A percentile compares a stretch with the other conserved stretches of the same genome.
phyloP scores from a whole-genome alignment of 2,888 invertebrate genomes.

The Nycteola revayana region DNA sequence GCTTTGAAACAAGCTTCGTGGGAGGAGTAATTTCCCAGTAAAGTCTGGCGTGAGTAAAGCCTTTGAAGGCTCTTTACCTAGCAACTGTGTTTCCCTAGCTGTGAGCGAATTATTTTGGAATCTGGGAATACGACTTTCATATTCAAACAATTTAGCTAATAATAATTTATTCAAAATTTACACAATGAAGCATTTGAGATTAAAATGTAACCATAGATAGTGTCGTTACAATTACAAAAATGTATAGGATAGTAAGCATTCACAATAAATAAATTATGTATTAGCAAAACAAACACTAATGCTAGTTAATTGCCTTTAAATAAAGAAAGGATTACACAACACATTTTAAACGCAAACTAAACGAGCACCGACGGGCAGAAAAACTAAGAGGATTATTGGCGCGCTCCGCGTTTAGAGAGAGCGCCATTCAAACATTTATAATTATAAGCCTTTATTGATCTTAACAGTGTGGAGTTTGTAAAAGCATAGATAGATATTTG shows the following conservation, averaged over 20 bases:
- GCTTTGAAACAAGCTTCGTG: conserved; percentile 14
- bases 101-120: conserved; percentile 19
- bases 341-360: conserved; percentile 10
- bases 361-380: conserved; percentile 10
- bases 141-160: conserved; percentile 10
- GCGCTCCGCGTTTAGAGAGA: conserved; percentile 6
- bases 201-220: no score
- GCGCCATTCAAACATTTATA: conserved; percentile 13
- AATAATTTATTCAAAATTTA: no score
- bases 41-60: conserved; percentile 24
- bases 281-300: neutral
- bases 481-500: no score
- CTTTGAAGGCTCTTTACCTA: conserved; percentile 31
- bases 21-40: conserved; percentile 30
- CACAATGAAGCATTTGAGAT: no score
- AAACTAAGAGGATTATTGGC: conserved; percentile 27
- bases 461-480: conserved; percentile 11
- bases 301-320: conserved; percentile 4
- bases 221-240: no score
- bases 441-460: conserved; percentile 25
- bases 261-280: no score
- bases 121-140: conserved; percentile 18
- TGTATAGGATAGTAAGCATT: no score
- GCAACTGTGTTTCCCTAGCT: conserved; percentile 24
- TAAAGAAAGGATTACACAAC: conserved; percentile 10